Base-by-base conservation (phyloP, 2,888 invertebrate species). In the Drosophila atroscutellata region DNA sequence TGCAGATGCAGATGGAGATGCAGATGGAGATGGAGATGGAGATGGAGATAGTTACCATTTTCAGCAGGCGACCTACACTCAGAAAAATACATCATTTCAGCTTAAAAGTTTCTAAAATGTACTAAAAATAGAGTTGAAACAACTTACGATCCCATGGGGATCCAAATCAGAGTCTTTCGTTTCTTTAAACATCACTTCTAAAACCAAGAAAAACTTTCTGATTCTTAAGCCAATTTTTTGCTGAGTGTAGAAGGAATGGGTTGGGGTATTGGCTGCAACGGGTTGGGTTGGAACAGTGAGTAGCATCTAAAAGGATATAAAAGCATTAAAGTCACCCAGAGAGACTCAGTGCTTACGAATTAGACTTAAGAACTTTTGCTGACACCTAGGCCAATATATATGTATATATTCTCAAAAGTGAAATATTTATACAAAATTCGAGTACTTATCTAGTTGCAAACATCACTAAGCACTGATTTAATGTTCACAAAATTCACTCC, bases 51-150 rank as follows among this genome's bases (percentile, higher is more conserved):
- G 45, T 36, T 20, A 58, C 57, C 58, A 76, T 45, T 58, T 50
- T 65, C 75, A 55, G 72, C 74, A 59, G 58, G 61, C 51, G 36
- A 55, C 28, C 13, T 13, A 54, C 20, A 36, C 20, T 45, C 24
- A 24, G 3, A 24, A 45, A 45, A 45, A 45, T 45, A 24, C 13
- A 15, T 24, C 7, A 42, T 20, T 20, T 20, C 7, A 45, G 20
- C 42, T 3, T 20, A 13, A 2, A 7, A 6, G 13, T 42, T 13
- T 20, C 6, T 11, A 13, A 20, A 20, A 42, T 42, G 6, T 6
- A 20, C 2, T 1, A 18, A 42, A 20, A 20, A 13, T 13, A 3
- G 1, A 13, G 3, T 13, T 42, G 6, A 13, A 20, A 42, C 20
- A 13, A n/a, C 2, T 1, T 6, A 11, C 8, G 3, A 3, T 18